Conservation (phyloP, 2,888 invertebrate genomes). For the Pterobdella sp. region DNA sequence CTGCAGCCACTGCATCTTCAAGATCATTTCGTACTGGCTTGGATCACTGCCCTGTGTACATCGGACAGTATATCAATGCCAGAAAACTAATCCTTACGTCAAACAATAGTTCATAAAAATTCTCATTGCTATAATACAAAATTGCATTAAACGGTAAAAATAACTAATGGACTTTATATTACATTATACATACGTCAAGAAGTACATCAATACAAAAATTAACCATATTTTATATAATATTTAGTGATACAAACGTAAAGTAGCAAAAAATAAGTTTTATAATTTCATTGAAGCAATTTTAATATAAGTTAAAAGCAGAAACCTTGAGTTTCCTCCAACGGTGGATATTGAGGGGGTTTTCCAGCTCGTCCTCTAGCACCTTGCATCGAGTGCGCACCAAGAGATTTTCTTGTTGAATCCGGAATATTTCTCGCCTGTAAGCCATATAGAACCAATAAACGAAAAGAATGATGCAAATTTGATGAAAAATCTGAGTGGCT, state of each 20-base stretch:
- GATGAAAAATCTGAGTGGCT: too few relatives aligned
- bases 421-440: conserved; percentile 65
- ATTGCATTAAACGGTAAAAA: too few relatives aligned
- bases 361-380: conserved; percentile 76
- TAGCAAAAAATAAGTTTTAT: not conserved
- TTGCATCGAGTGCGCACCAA: conserved; percentile 73
- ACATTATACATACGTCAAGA: too few relatives aligned
- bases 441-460: too few relatives aligned
- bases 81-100: too few relatives aligned
- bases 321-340: conserved; percentile 79
- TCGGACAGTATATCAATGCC: too few relatives aligned
- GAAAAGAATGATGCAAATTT: too few relatives aligned
- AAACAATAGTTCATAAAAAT: too few relatives aligned
- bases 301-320: not conserved
- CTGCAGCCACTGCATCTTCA: conserved; percentile 74
- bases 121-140: too few relatives aligned
- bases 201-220: too few relatives aligned
- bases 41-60: conserved; percentile 77
- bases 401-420: conserved; percentile 71
- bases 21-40: conserved; percentile 66
- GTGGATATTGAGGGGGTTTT: conserved; percentile 82
- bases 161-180: too few relatives aligned
- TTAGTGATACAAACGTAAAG: not conserved
- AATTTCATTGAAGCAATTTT: not conserved
- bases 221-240: not conserved